Percentiles rank a stretch among this genome's conserved stretches.
These are phyloP conservation scores for Aporophyla nigra DNA, from an alignment of 2,888 invertebrate genomes.

Conservation along the genomic window DNA sequence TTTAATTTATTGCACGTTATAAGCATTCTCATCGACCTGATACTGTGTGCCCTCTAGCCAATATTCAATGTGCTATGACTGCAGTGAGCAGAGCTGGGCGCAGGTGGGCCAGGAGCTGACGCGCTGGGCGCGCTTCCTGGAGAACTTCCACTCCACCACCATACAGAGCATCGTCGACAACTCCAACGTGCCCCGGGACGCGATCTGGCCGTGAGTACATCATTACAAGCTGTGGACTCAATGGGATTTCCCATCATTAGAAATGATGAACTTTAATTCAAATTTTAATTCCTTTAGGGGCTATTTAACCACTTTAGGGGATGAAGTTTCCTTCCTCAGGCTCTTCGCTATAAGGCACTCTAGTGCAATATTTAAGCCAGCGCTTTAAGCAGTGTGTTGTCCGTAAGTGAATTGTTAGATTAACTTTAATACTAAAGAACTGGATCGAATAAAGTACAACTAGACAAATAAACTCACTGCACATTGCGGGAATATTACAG, in stretches of 20 bases:
- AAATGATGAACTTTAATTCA: background rate
- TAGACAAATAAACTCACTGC: too few relatives aligned
- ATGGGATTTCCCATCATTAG: background rate
- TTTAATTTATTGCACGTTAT: background rate
- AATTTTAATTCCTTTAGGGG: background rate
- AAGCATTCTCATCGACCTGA: background rate
- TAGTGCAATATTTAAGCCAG: too few relatives aligned
- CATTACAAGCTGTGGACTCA: background rate
- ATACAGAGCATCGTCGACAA: conserved; percentile 77
- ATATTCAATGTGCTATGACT: background rate
- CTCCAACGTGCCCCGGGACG: conserved; percentile 65
- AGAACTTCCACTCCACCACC: conserved; percentile 84
- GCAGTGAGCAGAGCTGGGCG: conserved; percentile 82
- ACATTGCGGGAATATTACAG: too few relatives aligned
- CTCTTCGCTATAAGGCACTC: too few relatives aligned
- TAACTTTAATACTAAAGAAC: too few relatives aligned
- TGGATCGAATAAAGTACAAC: too few relatives aligned
- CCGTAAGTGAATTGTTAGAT: too few relatives aligned
- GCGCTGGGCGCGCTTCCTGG: conserved; percentile 87
- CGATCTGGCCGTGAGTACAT: conserved; percentile 81
- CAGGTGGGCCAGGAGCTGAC: conserved; percentile 83
- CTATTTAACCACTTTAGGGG: background rate
- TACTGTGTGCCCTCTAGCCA: background rate
- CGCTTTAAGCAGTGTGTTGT: too few relatives aligned
- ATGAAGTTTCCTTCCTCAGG: background rate